Percentiles rank a stretch among this genome's conserved stretches.
Evolutionary conservation across 1,140 invertebrate species (phyloP).

Genomic region (Caerostris extrusa): DNA sequence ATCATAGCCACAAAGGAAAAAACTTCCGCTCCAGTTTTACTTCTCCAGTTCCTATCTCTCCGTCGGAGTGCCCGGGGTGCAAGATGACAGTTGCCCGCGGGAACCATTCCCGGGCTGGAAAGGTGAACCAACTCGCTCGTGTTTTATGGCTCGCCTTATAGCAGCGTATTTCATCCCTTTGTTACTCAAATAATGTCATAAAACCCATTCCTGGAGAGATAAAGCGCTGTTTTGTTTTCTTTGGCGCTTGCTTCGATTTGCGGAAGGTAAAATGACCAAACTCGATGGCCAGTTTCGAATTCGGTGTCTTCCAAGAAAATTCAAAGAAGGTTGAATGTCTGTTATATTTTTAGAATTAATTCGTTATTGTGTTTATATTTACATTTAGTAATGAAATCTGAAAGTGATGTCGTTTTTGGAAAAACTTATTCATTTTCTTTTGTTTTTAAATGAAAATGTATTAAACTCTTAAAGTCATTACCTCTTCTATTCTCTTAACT

Average conservation of each 20-base stretch:
- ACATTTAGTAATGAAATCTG: too few species aligned
- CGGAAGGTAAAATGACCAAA: not conserved
- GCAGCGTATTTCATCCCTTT: constrained; percentile 68
- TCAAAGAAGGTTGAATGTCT: too few species aligned
- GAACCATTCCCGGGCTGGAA: constrained; percentile 45
- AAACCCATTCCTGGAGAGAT: constrained; percentile 64
- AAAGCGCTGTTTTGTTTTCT: constrained; percentile 60
- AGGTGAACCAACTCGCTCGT: constrained; percentile 19
- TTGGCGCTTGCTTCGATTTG: constrained; percentile 4
- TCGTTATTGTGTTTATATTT: too few species aligned
- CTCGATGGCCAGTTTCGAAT: not conserved
- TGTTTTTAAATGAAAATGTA: too few species aligned
- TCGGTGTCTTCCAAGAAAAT: too few species aligned
- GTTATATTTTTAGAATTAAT: too few species aligned
- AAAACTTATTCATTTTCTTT: too few species aligned
- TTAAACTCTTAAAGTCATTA: too few species aligned
- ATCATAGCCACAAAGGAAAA: constrained; percentile 56
- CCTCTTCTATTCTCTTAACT: too few species aligned
- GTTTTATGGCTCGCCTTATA: constrained; percentile 69
- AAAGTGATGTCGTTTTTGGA: too few species aligned
- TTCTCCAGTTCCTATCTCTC: constrained; percentile 37
- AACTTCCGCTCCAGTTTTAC: constrained; percentile 68
- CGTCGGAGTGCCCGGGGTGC: not conserved
- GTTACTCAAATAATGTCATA: constrained; percentile 74
- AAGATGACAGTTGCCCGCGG: constrained; percentile 39